Conservation (phyloP, 2,888 invertebrate genomes). For the Sinelater perroti region DNA sequence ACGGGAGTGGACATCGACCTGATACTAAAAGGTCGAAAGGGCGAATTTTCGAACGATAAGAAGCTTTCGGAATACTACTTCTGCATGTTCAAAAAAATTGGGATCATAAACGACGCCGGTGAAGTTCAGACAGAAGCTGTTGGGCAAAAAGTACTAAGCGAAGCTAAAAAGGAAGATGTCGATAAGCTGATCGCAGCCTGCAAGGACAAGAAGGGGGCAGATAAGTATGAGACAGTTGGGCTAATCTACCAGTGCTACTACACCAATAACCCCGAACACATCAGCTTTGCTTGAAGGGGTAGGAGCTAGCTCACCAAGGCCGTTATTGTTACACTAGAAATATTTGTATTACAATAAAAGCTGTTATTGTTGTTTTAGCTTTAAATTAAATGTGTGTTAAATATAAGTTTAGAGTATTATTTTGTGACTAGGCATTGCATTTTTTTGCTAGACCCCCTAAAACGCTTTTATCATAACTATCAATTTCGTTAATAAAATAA, state of each 20-base stretch:
- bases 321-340: too few relatives aligned
- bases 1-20: conserved; percentile 53
- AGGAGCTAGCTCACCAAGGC: too few relatives aligned
- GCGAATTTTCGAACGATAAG: conserved; percentile 51
- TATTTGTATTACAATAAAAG: too few relatives aligned
- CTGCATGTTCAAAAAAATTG: conserved; percentile 62
- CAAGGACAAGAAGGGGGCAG: conserved; percentile 58
- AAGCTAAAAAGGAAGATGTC: conserved; percentile 58
- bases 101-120: conserved; percentile 58
- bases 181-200: conserved; percentile 60
- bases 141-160: conserved; percentile 59
- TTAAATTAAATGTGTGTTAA: too few relatives aligned
- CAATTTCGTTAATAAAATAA: too few relatives aligned
- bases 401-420: too few relatives aligned
- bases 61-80: conserved; percentile 46
- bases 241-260: conserved; percentile 40
- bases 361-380: too few relatives aligned
- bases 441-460: too few relatives aligned
- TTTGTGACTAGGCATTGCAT: too few relatives aligned
- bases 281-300: not conserved
- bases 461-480: too few relatives aligned
- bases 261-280: conserved; percentile 12
- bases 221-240: conserved; percentile 39
- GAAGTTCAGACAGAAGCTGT: conserved; percentile 55
- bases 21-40: conserved; percentile 58